Evolutionary conservation across 2,888 invertebrate genomes (phyloP).

Genomic region (Caenorhabditis virilis): DNA sequence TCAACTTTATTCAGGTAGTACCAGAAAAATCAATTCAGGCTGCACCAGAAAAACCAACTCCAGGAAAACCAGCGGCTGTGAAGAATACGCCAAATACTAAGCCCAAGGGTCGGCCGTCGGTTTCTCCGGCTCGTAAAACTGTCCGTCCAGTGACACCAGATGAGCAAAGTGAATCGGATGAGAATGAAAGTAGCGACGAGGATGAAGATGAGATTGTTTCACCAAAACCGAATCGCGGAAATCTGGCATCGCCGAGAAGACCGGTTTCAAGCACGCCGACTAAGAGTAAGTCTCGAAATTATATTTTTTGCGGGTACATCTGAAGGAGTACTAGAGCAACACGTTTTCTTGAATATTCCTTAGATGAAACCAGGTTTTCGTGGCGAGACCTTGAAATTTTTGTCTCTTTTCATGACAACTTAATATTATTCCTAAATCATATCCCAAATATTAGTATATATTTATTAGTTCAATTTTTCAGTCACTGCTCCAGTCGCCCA

Average conservation of each 20-base stretch:
- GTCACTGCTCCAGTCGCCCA: background rate
- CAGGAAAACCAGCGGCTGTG: conserved; percentile 7
- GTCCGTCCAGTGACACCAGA: too few species aligned
- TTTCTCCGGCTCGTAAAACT: too few species aligned
- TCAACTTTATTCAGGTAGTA: conserved; percentile 4
- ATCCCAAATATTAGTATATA: too few species aligned
- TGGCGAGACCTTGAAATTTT: too few species aligned
- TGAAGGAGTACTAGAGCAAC: too few species aligned
- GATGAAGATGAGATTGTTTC: conserved; percentile 7
- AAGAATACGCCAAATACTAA: conserved; percentile 7
- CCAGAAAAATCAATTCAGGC: background rate
- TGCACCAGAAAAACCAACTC: conserved; percentile 3
- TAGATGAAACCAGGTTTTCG: too few species aligned
- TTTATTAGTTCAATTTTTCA: too few species aligned
- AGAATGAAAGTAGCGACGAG: too few species aligned
- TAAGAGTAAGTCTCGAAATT: conserved; percentile 12
- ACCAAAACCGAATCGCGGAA: background rate
- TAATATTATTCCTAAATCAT: too few species aligned
- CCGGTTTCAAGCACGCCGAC: conserved; percentile 39
- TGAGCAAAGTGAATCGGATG: conserved; percentile 26
- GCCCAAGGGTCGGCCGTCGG: too few species aligned
- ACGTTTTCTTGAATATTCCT: too few species aligned
- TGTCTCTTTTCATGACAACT: too few species aligned
- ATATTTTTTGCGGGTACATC: background rate
- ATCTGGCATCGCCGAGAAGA: background rate